Base-by-base conservation (phyloP, 2,888 invertebrate species). In the Pardosa pseudoannulata region DNA sequence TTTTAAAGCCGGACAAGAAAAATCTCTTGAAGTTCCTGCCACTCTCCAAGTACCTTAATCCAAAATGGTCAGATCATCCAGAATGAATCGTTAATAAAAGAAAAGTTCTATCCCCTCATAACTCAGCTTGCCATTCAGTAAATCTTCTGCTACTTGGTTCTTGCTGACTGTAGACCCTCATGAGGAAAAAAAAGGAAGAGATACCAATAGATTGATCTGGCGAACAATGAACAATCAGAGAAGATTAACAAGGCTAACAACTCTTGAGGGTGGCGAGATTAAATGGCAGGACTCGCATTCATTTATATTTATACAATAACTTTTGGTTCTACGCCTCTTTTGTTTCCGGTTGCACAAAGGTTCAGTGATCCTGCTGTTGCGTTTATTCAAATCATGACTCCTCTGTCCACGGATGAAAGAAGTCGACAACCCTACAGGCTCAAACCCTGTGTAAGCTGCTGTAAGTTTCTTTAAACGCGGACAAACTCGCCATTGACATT, bases 211-310 rank as follows among this genome's bases (percentile, higher is more conserved):
- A 50, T 73, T 56, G 67, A 73, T 75, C 68, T 46, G 28, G 28
- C 19, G n/a, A 70, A 81, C 81, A 81, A 81, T 81, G 74, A 56
- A 68, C 81, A 75, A 81, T 81, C 62, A 28, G 41, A 19, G 16
- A 28, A 76, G 76, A 65, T 75, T 75, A 75, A 31, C 39, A 65
- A 50, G 16, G 31, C 23, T 23, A 29, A 31, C 31, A 19, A 29
- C 68, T 32, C 31, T n/a, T 50, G 67, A 64, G 73, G 73, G 73
- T 80, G 73, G 67, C 36, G 29, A 32, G 39, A 56, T 36, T 62
- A 62, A 39, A 29, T 50, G 41, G 16, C 29, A 62, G 32, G 73
- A 19, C 73, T 31, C 6, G 56, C 19, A 56, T 29, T 68, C 27
- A 28, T 28, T 46, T 41, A 5, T 71, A 41, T 71, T 71, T 71